Conservation (phyloP, 2,888 invertebrate species). For the Pseudoips prasinana region DNA sequence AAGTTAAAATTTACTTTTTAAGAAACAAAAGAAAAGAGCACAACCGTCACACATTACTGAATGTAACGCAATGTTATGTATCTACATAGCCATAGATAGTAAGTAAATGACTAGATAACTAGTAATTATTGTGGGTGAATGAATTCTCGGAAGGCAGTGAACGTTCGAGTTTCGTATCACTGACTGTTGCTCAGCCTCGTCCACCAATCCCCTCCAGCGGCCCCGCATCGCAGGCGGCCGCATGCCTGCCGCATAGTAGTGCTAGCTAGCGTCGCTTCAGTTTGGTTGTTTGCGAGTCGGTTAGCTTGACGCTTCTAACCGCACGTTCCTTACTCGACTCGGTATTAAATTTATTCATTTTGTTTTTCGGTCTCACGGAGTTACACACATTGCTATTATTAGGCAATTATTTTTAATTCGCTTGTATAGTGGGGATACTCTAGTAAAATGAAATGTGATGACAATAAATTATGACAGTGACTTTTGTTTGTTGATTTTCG, state of each 20-base stretch:
- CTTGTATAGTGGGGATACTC: slow-evolving; percentile 5
- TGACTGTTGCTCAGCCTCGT: slow-evolving; percentile 42
- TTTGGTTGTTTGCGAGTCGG: slow-evolving; percentile 6
- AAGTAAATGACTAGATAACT: slow-evolving; percentile 51
- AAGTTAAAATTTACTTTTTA: no score
- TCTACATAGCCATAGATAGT: no score
- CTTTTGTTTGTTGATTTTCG: background rate
- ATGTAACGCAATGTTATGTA: slow-evolving; percentile 41
- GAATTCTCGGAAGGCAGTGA: slow-evolving; percentile 68
- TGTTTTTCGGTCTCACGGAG: slow-evolving; percentile 5
- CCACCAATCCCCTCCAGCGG: slow-evolving; percentile 36
- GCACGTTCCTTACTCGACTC: background rate
- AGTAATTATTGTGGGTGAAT: slow-evolving; percentile 56
- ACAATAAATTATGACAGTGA: slow-evolving; percentile 20
- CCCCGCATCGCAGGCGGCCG: background rate
- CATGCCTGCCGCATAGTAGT: slow-evolving; percentile 10
- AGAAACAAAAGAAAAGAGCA: no score
- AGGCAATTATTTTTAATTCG: background rate
- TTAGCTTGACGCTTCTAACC: background rate
- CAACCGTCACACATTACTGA: slow-evolving; percentile 21
- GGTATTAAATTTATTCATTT: slow-evolving; percentile 14
- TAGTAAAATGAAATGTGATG: slow-evolving; percentile 4
- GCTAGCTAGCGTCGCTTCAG: slow-evolving; percentile 10
- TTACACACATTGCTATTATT: background rate
- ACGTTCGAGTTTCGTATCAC: slow-evolving; percentile 53